Evolutionary conservation across 2,113 vertebrate genomes (phyloP).

Genomic region (Macquaria australasica): DNA sequence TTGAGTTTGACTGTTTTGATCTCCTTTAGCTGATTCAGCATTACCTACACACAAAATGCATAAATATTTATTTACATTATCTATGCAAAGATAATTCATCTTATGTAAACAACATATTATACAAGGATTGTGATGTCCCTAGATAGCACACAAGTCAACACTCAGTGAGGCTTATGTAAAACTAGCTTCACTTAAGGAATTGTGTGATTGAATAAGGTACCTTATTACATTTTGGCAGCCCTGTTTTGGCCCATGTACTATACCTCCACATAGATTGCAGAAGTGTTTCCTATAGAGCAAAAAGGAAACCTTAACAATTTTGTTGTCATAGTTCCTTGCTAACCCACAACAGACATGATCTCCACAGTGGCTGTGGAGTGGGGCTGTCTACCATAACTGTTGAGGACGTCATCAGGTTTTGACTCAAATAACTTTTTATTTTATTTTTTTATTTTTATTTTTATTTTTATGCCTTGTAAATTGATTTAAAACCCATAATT

Average conservation of each 20-base stretch:
- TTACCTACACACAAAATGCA: neutral
- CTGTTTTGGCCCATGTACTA: neutral
- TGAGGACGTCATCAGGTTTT: neutral
- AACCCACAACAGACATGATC: neutral
- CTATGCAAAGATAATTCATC: conserved; percentile 1
- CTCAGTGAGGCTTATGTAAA: neutral
- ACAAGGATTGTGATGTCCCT: neutral
- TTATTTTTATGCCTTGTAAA: too few species aligned
- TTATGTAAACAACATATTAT: neutral
- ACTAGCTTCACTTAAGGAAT: neutral
- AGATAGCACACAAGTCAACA: neutral
- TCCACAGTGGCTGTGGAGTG: neutral
- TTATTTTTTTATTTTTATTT: too few species aligned
- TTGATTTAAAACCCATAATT: neutral
- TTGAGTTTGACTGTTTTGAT: neutral
- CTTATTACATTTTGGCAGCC: neutral
- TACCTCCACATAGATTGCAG: neutral
- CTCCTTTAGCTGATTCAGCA: too few species aligned
- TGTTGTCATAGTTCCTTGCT: too few species aligned
- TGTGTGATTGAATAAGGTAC: neutral
- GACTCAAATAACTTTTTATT: too few species aligned
- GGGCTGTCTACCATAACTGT: neutral
- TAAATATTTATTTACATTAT: neutral
- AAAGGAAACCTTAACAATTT: neutral
- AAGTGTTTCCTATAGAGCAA: neutral